A percentile compares a stretch with the other conserved stretches of the same genome.
phyloP scores from a whole-genome alignment of 2,113 vertebrate species.

The Clinocottus analis region DNA sequence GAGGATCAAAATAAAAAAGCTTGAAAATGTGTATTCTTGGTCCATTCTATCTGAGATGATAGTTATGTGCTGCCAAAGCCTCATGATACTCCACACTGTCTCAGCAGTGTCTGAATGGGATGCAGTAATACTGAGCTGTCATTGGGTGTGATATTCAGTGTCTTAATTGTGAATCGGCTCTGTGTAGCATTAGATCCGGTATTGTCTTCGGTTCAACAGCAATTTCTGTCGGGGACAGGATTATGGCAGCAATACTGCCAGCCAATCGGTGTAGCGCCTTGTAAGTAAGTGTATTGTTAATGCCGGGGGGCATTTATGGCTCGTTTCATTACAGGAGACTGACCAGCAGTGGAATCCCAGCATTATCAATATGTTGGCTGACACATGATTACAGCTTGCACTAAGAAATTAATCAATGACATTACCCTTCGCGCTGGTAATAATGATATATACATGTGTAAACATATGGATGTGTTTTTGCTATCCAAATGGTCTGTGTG shows the following conservation, averaged over 20 bases:
- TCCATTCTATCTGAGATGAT: not conserved
- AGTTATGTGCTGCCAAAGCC: not conserved
- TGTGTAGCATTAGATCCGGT: not conserved
- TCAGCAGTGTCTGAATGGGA: constrained; percentile 27
- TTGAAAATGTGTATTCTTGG: not conserved
- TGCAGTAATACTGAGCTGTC: constrained; percentile 29
- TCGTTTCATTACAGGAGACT: not conserved
- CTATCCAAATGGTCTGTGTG: constrained; percentile 1
- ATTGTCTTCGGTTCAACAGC: not conserved
- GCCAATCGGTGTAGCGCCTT: constrained; percentile 44
- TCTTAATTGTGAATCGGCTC: constrained; percentile 39
- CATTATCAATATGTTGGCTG: not conserved
- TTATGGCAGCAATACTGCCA: constrained; percentile 2
- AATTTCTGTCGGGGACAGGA: constrained; percentile 8
- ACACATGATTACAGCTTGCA: not conserved
- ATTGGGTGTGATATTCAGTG: constrained; percentile 11
- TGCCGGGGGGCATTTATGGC: not conserved
- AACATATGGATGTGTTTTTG: constrained; percentile 8
- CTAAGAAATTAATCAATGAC: not conserved
- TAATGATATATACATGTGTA: not conserved
- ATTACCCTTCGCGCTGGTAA: not conserved
- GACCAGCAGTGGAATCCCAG: not conserved
- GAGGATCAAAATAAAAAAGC: not conserved
- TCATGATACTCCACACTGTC: not conserved
- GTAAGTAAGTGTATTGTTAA: constrained; percentile 15